Percentiles rank a stretch among this genome's conserved stretches.
phyloP scores from a whole-genome alignment of 2,888 invertebrate genomes.

The Corbicula japonica region DNA sequence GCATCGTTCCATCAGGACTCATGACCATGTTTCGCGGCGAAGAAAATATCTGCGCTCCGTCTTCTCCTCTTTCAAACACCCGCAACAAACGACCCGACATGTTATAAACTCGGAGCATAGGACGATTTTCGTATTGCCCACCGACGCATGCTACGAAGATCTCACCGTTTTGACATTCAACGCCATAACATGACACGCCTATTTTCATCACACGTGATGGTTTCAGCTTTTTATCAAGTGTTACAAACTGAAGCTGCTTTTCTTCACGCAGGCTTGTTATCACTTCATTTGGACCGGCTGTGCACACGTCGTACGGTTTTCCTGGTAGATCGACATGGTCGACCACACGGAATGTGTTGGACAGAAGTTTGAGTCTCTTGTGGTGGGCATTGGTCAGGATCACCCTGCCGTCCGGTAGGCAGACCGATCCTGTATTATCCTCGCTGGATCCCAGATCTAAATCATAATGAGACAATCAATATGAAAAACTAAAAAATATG shows the following conservation, averaged over 20 bases:
- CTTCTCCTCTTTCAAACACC: constrained; percentile 44
- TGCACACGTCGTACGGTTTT: constrained; percentile 62
- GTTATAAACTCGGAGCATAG: constrained; percentile 61
- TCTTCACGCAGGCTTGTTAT: constrained; percentile 55
- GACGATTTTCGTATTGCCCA: constrained; percentile 59
- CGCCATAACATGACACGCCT: constrained; percentile 58
- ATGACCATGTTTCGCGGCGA: constrained; percentile 56
- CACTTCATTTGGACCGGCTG: constrained; percentile 34
- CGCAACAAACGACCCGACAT: constrained; percentile 60
- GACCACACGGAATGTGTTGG: constrained; percentile 35
- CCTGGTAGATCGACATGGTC: constrained; percentile 61
- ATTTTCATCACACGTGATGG: constrained; percentile 39
- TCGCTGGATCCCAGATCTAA: constrained; percentile 58
- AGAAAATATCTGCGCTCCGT: constrained; percentile 52
- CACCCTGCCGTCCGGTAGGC: constrained; percentile 51
- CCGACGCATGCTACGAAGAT: constrained; percentile 54
- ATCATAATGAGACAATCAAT: no score
- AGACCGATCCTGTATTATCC: constrained; percentile 52
- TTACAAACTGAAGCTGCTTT: constrained; percentile 55
- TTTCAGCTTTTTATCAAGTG: constrained; percentile 57
- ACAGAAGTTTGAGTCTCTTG: constrained; percentile 60
- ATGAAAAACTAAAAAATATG: no score
- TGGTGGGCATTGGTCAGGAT: constrained; percentile 58
- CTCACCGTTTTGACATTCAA: constrained; percentile 49
- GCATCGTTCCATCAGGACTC: constrained; percentile 56